A percentile compares a stretch with the other conserved stretches of the same genome.
Conservation (phyloP, 1,140 invertebrate species). For the Euura lappo region DNA sequence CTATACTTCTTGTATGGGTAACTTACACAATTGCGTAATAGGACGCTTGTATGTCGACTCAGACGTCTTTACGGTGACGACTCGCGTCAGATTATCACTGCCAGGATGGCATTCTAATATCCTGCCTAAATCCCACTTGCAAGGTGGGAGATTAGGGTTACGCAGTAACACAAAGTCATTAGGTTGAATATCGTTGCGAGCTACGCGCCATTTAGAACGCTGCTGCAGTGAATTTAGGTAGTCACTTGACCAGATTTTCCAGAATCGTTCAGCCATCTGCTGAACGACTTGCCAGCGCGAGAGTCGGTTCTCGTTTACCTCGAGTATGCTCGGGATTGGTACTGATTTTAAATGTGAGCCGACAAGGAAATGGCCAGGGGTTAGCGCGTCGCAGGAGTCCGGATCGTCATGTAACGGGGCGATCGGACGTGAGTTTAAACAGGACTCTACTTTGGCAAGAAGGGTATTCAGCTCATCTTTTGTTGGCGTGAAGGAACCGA, state of each 20-base stretch:
- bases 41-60: too few species aligned
- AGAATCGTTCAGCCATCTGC: conserved; percentile 30
- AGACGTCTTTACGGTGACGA: conserved; percentile 16
- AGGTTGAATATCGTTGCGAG: conserved; percentile 7
- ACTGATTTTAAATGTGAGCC: conserved; percentile 17
- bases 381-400: conserved; percentile 12
- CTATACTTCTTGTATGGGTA: too few species aligned
- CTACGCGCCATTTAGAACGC: conserved; percentile 18
- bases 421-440: conserved; percentile 33
- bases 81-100: conserved; percentile 11
- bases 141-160: conserved; percentile 15
- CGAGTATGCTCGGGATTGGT: conserved; percentile 15
- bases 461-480: conserved; percentile 14
- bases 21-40: too few species aligned
- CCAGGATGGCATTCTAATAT: conserved; percentile 23
- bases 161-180: conserved; percentile 18
- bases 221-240: conserved; percentile 29
- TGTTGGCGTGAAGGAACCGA: conserved; percentile 21
- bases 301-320: conserved; percentile 20
- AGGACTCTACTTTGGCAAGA: conserved; percentile 15
- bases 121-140: conserved; percentile 18
- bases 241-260: conserved; percentile 34
- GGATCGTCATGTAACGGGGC: conserved; percentile 21
- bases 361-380: conserved; percentile 23
- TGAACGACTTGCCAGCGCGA: conserved; percentile 36